phyloP scores from a whole-genome alignment of 2,113 vertebrate species.

The Bothrops jararaca region DNA sequence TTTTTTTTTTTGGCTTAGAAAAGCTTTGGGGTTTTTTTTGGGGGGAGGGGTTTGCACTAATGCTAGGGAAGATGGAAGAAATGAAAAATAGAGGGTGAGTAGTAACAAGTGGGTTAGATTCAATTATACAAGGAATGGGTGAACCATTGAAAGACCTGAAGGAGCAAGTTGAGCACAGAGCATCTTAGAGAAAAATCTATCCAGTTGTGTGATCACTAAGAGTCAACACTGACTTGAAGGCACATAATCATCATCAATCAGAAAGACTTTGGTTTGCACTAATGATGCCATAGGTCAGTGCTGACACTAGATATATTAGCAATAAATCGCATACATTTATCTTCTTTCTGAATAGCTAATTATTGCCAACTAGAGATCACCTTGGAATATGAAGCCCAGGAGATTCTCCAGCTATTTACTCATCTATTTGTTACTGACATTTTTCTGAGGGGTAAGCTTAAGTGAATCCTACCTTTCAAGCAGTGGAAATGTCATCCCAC shows the following conservation, averaged over 20 bases:
- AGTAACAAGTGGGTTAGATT: neutral
- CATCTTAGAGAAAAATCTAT: neutral
- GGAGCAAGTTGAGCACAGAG: neutral
- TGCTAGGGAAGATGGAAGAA: neutral
- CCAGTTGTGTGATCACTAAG: neutral
- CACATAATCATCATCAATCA: neutral
- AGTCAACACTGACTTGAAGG: neutral
- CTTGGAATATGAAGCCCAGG: constrained; percentile 36
- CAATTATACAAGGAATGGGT: neutral
- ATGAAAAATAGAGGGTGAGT: neutral
- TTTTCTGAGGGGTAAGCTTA: constrained; percentile 36
- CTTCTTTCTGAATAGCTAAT: constrained; percentile 63
- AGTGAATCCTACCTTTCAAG: constrained; percentile 32
- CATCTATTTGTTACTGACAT: constrained; percentile 40
- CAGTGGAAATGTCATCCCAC: constrained; percentile 38
- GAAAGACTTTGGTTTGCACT: constrained; percentile 29
- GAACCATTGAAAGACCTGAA: neutral
- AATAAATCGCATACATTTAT: constrained; percentile 62
- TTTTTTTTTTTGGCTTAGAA: neutral
- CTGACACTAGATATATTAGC: constrained; percentile 55
- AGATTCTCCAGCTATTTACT: constrained; percentile 47
- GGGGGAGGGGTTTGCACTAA: too few species aligned
- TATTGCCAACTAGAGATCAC: constrained; percentile 58
- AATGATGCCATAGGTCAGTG: constrained; percentile 69
- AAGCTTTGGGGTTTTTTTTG: neutral